These are phyloP conservation scores for Orientallactaga bullata DNA, from an alignment of 2,113 vertebrate species.

Conservation along the genomic window DNA sequence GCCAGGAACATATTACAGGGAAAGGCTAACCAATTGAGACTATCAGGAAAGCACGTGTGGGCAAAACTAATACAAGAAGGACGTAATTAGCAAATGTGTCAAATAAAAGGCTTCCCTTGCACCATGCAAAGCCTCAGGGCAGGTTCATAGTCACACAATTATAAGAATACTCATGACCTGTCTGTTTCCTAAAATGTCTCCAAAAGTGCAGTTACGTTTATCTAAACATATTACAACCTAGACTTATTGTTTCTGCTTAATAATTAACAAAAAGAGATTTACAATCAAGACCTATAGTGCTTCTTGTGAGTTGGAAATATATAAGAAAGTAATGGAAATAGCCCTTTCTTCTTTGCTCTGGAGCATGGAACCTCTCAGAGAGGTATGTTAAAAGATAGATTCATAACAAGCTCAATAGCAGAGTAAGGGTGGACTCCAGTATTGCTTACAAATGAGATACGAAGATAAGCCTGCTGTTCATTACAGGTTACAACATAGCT, in stretches of 20 bases:
- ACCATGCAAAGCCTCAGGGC: fast-evolving
- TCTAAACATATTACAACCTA: not conserved
- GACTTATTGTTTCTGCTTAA: not conserved
- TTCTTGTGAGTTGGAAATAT: not conserved
- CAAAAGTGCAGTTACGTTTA: not conserved
- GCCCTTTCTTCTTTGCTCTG: not conserved
- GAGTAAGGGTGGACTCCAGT: not conserved
- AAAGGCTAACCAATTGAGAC: not conserved
- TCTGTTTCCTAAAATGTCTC: not conserved
- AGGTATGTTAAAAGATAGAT: not conserved
- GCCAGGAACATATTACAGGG: too few relatives aligned
- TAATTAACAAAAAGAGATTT: not conserved
- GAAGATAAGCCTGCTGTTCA: too few relatives aligned
- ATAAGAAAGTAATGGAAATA: not conserved
- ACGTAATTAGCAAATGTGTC: fast-evolving
- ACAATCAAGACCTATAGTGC: not conserved
- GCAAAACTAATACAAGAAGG: not conserved
- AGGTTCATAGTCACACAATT: not conserved
- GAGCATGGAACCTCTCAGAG: not conserved
- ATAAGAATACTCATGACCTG: not conserved
- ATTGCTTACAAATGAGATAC: too few relatives aligned
- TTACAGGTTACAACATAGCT: not conserved
- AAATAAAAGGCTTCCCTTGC: fast-evolving
- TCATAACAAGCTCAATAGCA: not conserved
- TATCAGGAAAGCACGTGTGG: not conserved